A percentile compares a stretch with the other conserved stretches of the same genome.
These are phyloP conservation scores for Australoheros facetus DNA, from an alignment of 2,797 vertebrate genomes.

Conservation along the genomic window DNA sequence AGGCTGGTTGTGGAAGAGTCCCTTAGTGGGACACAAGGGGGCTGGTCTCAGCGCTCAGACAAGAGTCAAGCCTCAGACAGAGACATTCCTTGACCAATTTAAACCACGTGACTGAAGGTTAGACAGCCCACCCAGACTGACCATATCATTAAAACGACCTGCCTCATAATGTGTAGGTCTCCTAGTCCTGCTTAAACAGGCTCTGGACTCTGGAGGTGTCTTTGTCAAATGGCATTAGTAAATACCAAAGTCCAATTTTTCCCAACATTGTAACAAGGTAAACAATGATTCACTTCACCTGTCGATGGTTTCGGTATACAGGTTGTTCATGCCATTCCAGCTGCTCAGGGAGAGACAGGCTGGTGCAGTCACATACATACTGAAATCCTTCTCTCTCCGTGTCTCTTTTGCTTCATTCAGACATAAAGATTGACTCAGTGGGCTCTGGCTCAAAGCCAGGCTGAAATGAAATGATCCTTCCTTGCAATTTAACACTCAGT, in stretches of 20 bases:
- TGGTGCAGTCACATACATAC: constrained; percentile 8
- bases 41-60: constrained; percentile 8
- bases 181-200: background rate
- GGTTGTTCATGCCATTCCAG: constrained; percentile 29
- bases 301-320: no score
- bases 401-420: constrained; percentile 6
- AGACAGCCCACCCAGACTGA: constrained; percentile 41
- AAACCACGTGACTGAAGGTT: constrained; percentile 57
- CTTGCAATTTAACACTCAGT: constrained; percentile 36
- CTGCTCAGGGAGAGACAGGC: constrained; percentile 12
- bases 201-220: background rate
- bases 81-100: constrained; percentile 62
- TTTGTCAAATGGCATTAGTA: background rate
- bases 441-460: constrained; percentile 25
- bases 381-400: constrained; percentile 6
- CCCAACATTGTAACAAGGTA: background rate
- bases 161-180: background rate
- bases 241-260: background rate
- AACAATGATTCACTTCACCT: background rate
- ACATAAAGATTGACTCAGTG: constrained; percentile 31
- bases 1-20: constrained; percentile 12
- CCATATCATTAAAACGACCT: constrained; percentile 14
- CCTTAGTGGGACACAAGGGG: constrained; percentile 17
- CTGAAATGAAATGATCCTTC: constrained; percentile 41
- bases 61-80: background rate